A percentile compares a stretch with the other conserved stretches of the same genome.
Conservation (phyloP, 92 coral and sea anemone genomes). For the Epizoanthus stellaris region DNA sequence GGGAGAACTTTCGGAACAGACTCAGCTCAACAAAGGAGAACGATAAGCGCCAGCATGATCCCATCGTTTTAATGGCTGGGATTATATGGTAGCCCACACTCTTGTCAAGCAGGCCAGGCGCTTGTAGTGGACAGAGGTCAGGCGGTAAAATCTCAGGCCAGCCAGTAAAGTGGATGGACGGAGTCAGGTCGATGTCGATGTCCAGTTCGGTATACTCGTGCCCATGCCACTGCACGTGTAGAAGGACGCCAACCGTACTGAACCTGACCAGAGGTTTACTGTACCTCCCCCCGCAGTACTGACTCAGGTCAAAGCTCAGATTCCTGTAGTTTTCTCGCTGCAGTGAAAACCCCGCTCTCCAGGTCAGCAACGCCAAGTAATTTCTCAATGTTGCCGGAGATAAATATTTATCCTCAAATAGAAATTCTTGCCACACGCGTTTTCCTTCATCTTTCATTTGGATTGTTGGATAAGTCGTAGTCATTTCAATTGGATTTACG, state of each 20-base stretch:
- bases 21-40: constrained; percentile 46
- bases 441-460: constrained; percentile 2
- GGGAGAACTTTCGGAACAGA: constrained; percentile 26
- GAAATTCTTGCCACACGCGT: constrained; percentile 33
- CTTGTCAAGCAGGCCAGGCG: constrained; percentile 7
- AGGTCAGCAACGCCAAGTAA: constrained; percentile 6
- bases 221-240: constrained; percentile 42
- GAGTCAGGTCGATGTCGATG: constrained; percentile 46
- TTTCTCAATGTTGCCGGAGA: constrained; percentile 5
- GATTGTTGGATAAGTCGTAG: neutral
- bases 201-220: constrained; percentile 25
- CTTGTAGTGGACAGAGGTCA: neutral
- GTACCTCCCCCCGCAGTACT: neutral
- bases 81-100: constrained; percentile 15
- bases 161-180: constrained; percentile 34
- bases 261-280: constrained; percentile 4
- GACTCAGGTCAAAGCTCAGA: constrained; percentile 23
- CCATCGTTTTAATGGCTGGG: neutral
- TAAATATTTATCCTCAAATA: neutral
- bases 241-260: constrained; percentile 43
- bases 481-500: no score
- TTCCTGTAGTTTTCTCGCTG: constrained; percentile 33
- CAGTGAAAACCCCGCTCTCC: constrained; percentile 32
- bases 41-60: constrained; percentile 45
- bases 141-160: neutral